Evolutionary conservation across 1,140 invertebrate genomes (phyloP).

Genomic region (Ganaspis sp.): DNA sequence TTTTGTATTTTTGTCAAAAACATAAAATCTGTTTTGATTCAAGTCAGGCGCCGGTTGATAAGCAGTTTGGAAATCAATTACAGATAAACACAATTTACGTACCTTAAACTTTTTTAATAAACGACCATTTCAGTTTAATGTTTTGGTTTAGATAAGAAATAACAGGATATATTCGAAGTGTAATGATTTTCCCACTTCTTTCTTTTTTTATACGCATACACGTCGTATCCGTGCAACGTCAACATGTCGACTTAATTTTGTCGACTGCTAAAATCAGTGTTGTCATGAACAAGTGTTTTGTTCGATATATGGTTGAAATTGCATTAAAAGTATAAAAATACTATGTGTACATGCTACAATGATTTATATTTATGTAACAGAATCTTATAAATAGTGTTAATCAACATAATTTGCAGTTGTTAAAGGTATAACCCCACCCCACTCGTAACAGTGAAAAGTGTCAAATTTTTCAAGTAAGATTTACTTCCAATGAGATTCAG

Average conservation of each 20-base stretch:
- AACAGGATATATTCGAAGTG: too few species aligned
- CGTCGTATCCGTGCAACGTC: not conserved
- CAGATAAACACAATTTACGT: too few species aligned
- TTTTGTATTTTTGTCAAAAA: too few species aligned
- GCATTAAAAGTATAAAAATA: not conserved
- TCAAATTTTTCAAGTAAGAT: conserved; percentile 27
- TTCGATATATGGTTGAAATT: not conserved
- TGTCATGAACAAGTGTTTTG: not conserved
- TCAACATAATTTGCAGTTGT: not conserved
- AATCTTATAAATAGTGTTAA: not conserved
- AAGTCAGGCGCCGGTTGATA: too few species aligned
- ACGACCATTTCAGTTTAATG: too few species aligned
- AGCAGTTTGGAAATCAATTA: too few species aligned
- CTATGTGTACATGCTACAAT: not conserved
- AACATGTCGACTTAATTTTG: not conserved
- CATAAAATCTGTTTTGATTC: too few species aligned
- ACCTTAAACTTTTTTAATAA: too few species aligned
- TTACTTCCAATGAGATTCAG: not conserved
- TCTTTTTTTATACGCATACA: not conserved
- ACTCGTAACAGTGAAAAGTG: conserved; percentile 22
- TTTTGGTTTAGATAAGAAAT: too few species aligned
- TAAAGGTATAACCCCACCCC: conserved; percentile 23
- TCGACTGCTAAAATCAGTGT: not conserved
- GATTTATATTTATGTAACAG: not conserved
- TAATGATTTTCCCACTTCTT: too few species aligned